These are phyloP conservation scores for Corynorhinus townsendii DNA, from an alignment of 2,113 vertebrate genomes.

Conservation along the genomic window DNA sequence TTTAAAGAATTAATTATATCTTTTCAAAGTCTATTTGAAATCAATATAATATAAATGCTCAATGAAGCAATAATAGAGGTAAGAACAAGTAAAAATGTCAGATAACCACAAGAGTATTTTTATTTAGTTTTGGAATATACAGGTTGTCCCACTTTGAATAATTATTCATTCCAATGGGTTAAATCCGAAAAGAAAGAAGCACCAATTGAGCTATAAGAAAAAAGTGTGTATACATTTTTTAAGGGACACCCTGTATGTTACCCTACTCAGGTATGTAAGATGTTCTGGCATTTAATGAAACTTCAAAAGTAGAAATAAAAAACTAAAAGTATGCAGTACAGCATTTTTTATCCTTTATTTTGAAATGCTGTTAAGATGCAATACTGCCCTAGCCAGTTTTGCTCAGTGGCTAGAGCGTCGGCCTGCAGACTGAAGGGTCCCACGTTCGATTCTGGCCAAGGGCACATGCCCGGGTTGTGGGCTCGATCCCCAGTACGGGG, in stretches of 20 bases:
- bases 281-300: not conserved
- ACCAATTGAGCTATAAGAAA: too few species aligned
- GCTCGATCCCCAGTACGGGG: too few species aligned
- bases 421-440: too few species aligned
- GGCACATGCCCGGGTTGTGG: too few species aligned
- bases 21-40: slow-evolving; percentile 23
- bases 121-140: not conserved
- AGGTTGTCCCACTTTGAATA: not conserved
- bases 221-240: not conserved
- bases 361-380: not conserved
- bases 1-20: slow-evolving; percentile 23
- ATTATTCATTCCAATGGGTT: too few species aligned
- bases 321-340: not conserved
- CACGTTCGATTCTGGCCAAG: too few species aligned
- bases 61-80: not conserved
- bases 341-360: not conserved
- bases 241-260: too few species aligned
- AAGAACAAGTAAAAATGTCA: slow-evolving; percentile 26
- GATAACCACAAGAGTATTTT: not conserved
- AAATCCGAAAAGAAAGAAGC: too few species aligned
- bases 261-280: not conserved
- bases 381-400: not conserved
- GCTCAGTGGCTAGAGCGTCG: too few species aligned
- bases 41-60: slow-evolving; percentile 41
- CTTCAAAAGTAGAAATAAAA: slow-evolving; percentile 30